phyloP scores from a whole-genome alignment of 2,888 invertebrate genomes.

The Spisula subtruncata region DNA sequence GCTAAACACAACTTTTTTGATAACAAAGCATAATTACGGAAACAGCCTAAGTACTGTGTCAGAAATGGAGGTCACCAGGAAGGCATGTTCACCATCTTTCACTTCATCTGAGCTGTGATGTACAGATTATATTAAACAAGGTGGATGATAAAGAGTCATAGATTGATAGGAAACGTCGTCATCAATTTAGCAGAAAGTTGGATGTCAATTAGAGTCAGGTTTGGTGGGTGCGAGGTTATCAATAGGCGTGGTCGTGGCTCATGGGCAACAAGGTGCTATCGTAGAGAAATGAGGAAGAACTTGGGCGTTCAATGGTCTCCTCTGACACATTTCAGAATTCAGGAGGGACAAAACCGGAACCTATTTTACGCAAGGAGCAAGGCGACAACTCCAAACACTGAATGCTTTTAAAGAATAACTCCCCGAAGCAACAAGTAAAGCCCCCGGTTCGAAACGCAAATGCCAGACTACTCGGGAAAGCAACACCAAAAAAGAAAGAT shows the following conservation, averaged over 20 bases:
- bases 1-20: slow-evolving; percentile 12
- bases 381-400: background rate
- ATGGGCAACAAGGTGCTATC: no score
- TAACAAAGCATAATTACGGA: slow-evolving; percentile 22
- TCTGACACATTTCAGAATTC: slow-evolving; percentile 15
- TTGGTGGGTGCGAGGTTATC: slow-evolving; percentile 66
- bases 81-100: no score
- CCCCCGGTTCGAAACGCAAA: slow-evolving; percentile 39
- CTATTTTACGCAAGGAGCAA: no score
- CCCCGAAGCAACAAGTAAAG: slow-evolving; percentile 14
- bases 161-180: slow-evolving; percentile 60
- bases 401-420: slow-evolving; percentile 31
- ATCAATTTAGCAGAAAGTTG: slow-evolving; percentile 68
- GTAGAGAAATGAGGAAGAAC: slow-evolving; percentile 54
- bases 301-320: slow-evolving; percentile 52
- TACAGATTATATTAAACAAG: slow-evolving; percentile 52
- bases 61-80: no score
- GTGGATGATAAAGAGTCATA: slow-evolving; percentile 55
- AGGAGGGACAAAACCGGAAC: background rate
- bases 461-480: background rate
- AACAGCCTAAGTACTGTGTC: no score
- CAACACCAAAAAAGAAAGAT: slow-evolving; percentile 47
- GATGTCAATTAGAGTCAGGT: slow-evolving; percentile 58
- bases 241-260: slow-evolving; percentile 60
- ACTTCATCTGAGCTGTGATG: slow-evolving; percentile 22